Evolutionary conservation across 2,797 vertebrate species (phyloP).

Genomic region (Micrastur ruficollis): DNA sequence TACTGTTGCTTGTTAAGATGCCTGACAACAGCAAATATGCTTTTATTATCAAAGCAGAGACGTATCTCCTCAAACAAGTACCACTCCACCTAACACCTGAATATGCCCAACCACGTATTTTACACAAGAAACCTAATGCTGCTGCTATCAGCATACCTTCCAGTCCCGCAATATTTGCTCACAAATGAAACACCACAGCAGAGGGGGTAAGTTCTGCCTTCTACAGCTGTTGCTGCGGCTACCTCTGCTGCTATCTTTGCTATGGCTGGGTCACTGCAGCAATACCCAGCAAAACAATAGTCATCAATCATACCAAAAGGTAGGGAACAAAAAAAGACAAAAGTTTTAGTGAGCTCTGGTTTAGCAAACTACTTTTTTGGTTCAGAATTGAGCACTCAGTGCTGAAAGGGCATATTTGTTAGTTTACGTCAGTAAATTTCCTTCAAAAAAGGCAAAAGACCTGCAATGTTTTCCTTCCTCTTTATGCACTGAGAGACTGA

Average conservation of each 20-base stretch:
- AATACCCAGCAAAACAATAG: neutral
- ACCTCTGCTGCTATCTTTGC: neutral
- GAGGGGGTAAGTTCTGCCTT: neutral
- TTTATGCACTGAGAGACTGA: neutral
- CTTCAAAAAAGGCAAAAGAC: neutral
- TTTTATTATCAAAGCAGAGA: neutral
- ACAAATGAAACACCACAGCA: neutral
- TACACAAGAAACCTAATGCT: neutral
- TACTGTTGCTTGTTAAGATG: neutral
- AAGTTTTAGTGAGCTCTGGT: neutral
- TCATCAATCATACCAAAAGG: neutral
- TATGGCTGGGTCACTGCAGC: neutral
- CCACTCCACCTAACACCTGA: neutral
- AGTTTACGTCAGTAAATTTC: neutral
- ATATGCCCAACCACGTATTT: neutral
- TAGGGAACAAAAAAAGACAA: neutral
- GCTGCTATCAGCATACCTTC: neutral
- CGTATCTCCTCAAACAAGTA: neutral
- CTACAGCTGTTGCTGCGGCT: neutral
- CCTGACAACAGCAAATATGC: neutral
- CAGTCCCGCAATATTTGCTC: neutral
- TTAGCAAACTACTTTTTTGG: neutral
- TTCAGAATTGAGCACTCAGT: neutral
- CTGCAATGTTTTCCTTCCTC: neutral
- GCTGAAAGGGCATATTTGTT: neutral